These are phyloP conservation scores for Ianthella basta DNA, from an alignment of 37 sponge, comb jelly and placozoan genomes.

Conservation along the genomic window DNA sequence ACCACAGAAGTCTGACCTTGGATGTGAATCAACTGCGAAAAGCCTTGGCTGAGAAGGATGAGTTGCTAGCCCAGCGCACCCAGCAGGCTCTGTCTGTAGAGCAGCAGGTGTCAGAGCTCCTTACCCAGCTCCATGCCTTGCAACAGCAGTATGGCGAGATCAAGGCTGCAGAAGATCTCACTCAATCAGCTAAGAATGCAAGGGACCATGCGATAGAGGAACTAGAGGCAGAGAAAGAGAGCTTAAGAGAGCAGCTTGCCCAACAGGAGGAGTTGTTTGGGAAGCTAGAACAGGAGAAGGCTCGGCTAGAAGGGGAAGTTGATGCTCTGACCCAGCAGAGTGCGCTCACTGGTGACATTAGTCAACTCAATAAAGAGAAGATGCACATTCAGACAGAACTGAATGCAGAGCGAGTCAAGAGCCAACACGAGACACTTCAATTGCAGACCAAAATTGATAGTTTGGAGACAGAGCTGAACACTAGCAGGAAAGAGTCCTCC, in stretches of 20 bases:
- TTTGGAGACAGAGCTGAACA: conserved; percentile 57
- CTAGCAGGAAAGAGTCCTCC: conserved; percentile 37
- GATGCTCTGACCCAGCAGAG: conserved; percentile 28
- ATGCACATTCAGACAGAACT: conserved; percentile 55
- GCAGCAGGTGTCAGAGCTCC: conserved; percentile 1
- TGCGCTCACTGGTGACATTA: conserved; percentile 37
- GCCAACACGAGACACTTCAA: conserved; percentile 59
- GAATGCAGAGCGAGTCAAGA: conserved; percentile 39
- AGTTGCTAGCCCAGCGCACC: conserved; percentile 33
- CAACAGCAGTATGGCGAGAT: conserved; percentile 31
- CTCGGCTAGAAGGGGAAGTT: conserved; percentile 64
- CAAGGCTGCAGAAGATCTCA: conserved; percentile 27
- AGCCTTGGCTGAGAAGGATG: conserved; percentile 43
- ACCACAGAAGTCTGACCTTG: not conserved
- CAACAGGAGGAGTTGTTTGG: not conserved
- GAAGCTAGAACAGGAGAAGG: conserved; percentile 50
- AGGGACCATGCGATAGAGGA: conserved; percentile 10
- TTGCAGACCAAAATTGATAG: conserved; percentile 39
- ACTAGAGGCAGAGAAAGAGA: conserved; percentile 51
- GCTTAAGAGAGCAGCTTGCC: conserved; percentile 16
- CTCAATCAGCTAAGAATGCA: not conserved
- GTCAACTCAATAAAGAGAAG: conserved; percentile 48
- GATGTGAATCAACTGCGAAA: conserved; percentile 21
- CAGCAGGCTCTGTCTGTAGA: conserved; percentile 50
- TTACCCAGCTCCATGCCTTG: conserved; percentile 30